These are phyloP conservation scores for Telenomus remus DNA, from an alignment of 1,140 invertebrate species.

Conservation along the genomic window DNA sequence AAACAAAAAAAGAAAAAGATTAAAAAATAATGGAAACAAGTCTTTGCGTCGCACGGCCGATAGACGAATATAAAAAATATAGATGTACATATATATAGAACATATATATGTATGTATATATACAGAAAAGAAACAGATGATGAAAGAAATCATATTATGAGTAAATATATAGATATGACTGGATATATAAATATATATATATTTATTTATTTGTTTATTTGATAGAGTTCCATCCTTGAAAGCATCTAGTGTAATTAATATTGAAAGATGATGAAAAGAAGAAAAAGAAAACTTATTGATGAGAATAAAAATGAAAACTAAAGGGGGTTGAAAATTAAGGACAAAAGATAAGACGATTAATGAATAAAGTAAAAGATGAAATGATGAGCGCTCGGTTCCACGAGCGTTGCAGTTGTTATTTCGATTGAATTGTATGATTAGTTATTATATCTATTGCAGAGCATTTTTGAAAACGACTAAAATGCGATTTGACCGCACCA, in stretches of 20 bases:
- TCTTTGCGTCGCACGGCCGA: constrained; percentile 58
- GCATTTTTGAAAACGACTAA: constrained; percentile 62
- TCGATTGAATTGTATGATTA: constrained; percentile 58
- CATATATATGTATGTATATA: constrained; percentile 17
- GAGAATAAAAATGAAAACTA: constrained; percentile 11
- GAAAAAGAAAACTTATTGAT: constrained; percentile 37
- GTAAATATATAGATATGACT: constrained; percentile 47
- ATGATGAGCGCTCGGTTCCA: constrained; percentile 56
- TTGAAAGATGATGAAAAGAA: constrained; percentile 40
- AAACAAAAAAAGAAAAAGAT: background rate
- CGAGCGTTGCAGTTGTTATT: constrained; percentile 53
- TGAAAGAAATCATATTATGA: constrained; percentile 43
- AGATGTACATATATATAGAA: no score
- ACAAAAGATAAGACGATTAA: constrained; percentile 15
- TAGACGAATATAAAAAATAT: constrained; percentile 39
- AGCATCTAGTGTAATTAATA: constrained; percentile 57
- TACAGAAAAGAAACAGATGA: constrained; percentile 25
- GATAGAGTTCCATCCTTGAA: constrained; percentile 59
- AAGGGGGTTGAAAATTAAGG: no score
- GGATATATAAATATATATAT: constrained; percentile 54
- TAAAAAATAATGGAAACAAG: no score
- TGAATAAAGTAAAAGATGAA: constrained; percentile 36
- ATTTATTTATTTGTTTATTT: constrained; percentile 58
- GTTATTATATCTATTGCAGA: constrained; percentile 17
- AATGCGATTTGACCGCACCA: constrained; percentile 68